Evolutionary conservation across 2,113 vertebrate species (phyloP), one percentile per base, ranked within the genome.

Genomic region (Grammomys dolichurus): DNA sequence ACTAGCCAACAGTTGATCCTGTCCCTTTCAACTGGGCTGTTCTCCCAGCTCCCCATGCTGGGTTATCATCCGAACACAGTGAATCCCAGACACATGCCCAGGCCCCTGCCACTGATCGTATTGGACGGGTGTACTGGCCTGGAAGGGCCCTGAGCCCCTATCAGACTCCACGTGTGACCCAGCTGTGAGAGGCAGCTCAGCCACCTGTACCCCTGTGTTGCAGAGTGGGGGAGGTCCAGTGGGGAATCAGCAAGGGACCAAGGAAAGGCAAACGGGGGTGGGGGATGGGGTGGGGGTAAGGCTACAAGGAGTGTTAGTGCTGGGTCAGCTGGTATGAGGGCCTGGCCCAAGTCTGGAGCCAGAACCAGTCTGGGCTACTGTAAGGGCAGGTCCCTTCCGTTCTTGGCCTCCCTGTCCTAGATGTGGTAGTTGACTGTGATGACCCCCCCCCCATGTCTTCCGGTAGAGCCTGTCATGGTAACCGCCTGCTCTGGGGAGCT

Each of bases 81-180:
- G 43, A 63, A 78, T 91, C 96, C 92, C 95, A 97, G 93, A 94
- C 43, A 90, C 96, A 87, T 54, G 95, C 95, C 89, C 95, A 89
- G 93, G 89, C 87, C 67, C 58, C 76, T 58, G 91, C 51, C 17
- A 2, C 87, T 97, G 96, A 98, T 97, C 2, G 31, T 40, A 90
- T 94, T 81, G 80, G 97, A 98, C 92, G 95, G 95, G 97, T 96
- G 95, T 98, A 95, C 93, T 97, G 97, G 97, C 93, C 97, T 92
- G 96, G 96, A 97, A 98, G 95, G 80, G 95, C 87, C 91, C 65
- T 0, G 86, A 54, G 94, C 89, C 67, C 95, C 78, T 0, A 16
- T 73, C 31, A 11, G 93, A 65, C 24, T n/a, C 72, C 8, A 77
- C 88, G 70, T 51, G n/a, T 1, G 70, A 95, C 93, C 90, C 65